phyloP scores from a whole-genome alignment of 2,113 vertebrate species.

The Melozone crissalis region DNA sequence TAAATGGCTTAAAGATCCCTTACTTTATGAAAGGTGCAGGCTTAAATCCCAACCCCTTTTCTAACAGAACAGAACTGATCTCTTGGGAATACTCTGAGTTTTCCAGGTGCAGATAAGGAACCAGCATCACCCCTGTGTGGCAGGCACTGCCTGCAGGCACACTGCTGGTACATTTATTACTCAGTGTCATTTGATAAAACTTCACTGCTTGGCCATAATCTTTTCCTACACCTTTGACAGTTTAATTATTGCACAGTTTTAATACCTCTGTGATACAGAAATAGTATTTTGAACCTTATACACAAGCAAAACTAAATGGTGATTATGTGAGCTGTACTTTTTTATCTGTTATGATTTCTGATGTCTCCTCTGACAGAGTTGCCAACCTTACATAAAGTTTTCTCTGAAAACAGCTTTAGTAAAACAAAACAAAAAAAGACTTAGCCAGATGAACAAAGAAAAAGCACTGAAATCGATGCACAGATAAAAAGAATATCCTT shows the following conservation, averaged over 20 bases:
- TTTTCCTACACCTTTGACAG: background rate
- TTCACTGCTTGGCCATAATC: background rate
- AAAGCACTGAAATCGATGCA: background rate
- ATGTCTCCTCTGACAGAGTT: background rate
- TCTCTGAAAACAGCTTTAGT: background rate
- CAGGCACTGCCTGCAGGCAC: background rate
- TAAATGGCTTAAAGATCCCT: background rate
- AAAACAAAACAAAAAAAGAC: background rate
- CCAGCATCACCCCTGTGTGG: background rate
- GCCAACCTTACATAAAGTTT: background rate
- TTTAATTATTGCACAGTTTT: background rate
- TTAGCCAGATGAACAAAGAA: conserved; percentile 9
- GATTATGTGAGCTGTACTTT: background rate
- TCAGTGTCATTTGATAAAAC: background rate
- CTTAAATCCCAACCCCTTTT: background rate
- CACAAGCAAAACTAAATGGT: background rate
- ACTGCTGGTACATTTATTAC: fast-evolving
- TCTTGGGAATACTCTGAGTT: background rate
- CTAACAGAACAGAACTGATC: background rate
- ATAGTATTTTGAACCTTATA: background rate
- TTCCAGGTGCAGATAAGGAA: background rate
- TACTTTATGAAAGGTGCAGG: background rate
- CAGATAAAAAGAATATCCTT: background rate
- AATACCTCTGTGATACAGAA: background rate
- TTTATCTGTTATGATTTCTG: background rate